Conservation (phyloP, 1,140 invertebrate genomes). For the Drosophila dunni region DNA sequence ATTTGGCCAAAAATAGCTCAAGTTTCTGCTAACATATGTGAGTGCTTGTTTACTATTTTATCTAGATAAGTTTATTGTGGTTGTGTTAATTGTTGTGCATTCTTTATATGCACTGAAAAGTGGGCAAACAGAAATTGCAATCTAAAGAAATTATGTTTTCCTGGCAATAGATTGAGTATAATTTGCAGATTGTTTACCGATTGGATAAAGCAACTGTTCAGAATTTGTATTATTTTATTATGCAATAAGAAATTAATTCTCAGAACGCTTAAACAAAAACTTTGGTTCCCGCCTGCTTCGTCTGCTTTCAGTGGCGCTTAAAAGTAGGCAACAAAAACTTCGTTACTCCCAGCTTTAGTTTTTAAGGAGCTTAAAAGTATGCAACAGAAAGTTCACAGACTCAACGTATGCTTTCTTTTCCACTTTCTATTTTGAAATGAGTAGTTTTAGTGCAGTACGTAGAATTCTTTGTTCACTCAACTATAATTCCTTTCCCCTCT, state of each 20-base stretch:
- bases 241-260: not conserved
- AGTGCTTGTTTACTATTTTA: not conserved
- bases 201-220: no score
- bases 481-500: not conserved
- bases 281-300: not conserved
- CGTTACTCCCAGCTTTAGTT: no score
- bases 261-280: not conserved
- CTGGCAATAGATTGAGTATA: no score
- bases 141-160: no score
- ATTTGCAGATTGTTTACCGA: no score
- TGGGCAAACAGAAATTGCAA: no score
- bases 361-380: constrained; percentile 10
- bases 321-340: constrained; percentile 18
- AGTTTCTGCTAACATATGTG: not conserved
- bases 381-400: constrained; percentile 29
- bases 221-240: not conserved
- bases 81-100: not conserved
- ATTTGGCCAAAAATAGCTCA: constrained; percentile 5
- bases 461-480: not conserved
- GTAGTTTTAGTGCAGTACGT: constrained; percentile 28
- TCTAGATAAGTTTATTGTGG: not conserved
- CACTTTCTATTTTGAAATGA: constrained; percentile 21
- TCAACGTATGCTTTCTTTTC: not conserved
- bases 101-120: not conserved
- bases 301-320: not conserved